Evolutionary conservation across 2,888 invertebrate species (phyloP).

Genomic region (Cheilosia soror): DNA sequence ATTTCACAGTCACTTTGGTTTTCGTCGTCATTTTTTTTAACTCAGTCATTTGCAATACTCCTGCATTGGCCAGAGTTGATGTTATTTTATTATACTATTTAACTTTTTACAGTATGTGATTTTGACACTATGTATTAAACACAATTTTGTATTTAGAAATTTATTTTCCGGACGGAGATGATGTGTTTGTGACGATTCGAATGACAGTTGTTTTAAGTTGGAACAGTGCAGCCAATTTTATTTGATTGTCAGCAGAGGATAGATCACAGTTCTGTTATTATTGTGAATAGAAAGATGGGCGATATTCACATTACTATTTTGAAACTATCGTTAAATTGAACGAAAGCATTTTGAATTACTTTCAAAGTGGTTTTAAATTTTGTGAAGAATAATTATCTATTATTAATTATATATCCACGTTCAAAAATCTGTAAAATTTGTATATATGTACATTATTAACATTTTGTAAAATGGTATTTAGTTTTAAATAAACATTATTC

Average conservation of each 20-base stretch:
- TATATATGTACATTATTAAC: too few species aligned
- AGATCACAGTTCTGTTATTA: conserved; percentile 1
- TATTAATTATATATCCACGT: too few species aligned
- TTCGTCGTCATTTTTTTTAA: conserved; percentile 56
- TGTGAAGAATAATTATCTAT: too few species aligned
- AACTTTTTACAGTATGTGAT: not conserved
- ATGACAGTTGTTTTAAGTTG: conserved; percentile 42
- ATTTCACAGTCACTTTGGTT: conserved; percentile 59
- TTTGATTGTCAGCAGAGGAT: not conserved
- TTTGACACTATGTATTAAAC: conserved; percentile 3
- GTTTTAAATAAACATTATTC: too few species aligned
- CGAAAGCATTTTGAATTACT: too few species aligned
- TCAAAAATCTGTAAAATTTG: too few species aligned
- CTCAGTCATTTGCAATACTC: conserved; percentile 42
- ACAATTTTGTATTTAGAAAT: conserved; percentile 23
- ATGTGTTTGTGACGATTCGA: conserved; percentile 60
- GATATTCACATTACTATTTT: too few species aligned
- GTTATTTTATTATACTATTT: conserved; percentile 1
- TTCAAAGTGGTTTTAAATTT: too few species aligned
- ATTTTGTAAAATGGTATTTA: too few species aligned
- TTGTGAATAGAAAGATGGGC: conserved; percentile 9
- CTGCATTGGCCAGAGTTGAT: not conserved
- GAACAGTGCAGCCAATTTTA: conserved; percentile 31
- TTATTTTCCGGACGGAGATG: conserved; percentile 62
- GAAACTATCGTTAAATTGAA: too few species aligned